Base-by-base conservation (phyloP, 2,888 invertebrate species). In the Bibio marci region DNA sequence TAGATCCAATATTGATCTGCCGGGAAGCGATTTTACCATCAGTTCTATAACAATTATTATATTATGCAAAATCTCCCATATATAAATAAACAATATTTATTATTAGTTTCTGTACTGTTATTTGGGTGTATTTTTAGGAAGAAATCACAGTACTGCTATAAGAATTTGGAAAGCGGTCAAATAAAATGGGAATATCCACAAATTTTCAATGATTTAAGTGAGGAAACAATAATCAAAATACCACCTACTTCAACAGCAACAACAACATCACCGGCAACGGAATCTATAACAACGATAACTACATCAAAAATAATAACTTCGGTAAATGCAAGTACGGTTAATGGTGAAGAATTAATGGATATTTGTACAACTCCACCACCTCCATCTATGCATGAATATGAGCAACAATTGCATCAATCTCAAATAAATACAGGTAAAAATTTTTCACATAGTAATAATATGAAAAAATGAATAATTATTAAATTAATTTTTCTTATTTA, bases 111-210 rank as follows among this genome's bases (percentile, higher is more conserved):
- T 44, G 44, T 40, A 44, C 42, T 43, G 37, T 43, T 44, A 31
- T 46, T 50, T 45, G 45, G 48, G 47, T 50, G 52, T 48, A 57
- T 55, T 63, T 64, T 58, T 69, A 76, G 76, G 62, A 62, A 65
- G 50, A 69, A 70, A 65, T 73, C 73, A 60, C 67, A 74, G 48
- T 77, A 77, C 63, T 75, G 66, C 65, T 77, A 76, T 63, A 67
- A 67, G 53, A 72, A 76, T 56, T 55, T 63, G 44, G 52, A 55
- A 44, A 70, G 66, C 19, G 71, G 71, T 27, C 67, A 67, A 44
- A 67, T 70, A 36, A 74, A 73, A 53, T 76, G 76, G 76, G 73
- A 73, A 47, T 77, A 69, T 55, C 73, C 73, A 3, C 62, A 65
- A 10, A 19, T 17, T 15, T 25, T 14, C 14, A 11, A 18, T 22